phyloP scores from a whole-genome alignment of 2,113 vertebrate genomes.

The Istiophorus platypterus region DNA sequence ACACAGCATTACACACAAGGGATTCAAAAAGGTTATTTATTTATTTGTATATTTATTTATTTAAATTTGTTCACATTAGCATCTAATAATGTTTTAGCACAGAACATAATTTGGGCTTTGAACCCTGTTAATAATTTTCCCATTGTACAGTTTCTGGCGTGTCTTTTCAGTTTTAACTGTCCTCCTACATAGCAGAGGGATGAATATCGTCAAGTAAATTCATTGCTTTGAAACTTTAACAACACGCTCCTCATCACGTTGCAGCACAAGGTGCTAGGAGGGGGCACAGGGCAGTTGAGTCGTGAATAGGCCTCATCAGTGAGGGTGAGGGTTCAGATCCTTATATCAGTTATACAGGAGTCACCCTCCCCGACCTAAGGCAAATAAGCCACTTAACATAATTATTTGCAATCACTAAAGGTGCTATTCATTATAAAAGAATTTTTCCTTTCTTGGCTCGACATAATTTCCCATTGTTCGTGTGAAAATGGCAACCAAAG shows the following conservation, averaged over 20 bases:
- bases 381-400: slow-evolving; percentile 93
- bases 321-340: slow-evolving; percentile 92
- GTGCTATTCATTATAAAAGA: slow-evolving; percentile 93
- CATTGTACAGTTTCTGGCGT: background rate
- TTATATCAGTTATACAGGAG: slow-evolving; percentile 92
- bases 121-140: background rate
- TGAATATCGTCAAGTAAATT: slow-evolving; percentile 78
- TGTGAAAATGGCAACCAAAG: slow-evolving; percentile 81
- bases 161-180: slow-evolving; percentile 25
- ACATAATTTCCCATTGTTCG: slow-evolving; percentile 88
- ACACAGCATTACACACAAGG: too few species aligned
- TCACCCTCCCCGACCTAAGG: slow-evolving; percentile 91
- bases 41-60: too few species aligned
- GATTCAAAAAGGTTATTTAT: too few species aligned
- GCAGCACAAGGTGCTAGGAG: slow-evolving; percentile 79
- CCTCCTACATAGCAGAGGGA: slow-evolving; percentile 74
- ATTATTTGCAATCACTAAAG: slow-evolving; percentile 99
- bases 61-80: too few species aligned
- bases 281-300: slow-evolving; percentile 89
- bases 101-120: background rate
- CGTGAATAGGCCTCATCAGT: slow-evolving; percentile 99
- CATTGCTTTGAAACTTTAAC: slow-evolving; percentile 86
- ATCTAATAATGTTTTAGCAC: background rate
- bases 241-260: slow-evolving; percentile 89
- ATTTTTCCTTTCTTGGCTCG: slow-evolving; percentile 78